A percentile compares a stretch with the other conserved stretches of the same genome.
Conservation (phyloP, 1,140 invertebrate genomes). For the Diorhabda elongata region DNA sequence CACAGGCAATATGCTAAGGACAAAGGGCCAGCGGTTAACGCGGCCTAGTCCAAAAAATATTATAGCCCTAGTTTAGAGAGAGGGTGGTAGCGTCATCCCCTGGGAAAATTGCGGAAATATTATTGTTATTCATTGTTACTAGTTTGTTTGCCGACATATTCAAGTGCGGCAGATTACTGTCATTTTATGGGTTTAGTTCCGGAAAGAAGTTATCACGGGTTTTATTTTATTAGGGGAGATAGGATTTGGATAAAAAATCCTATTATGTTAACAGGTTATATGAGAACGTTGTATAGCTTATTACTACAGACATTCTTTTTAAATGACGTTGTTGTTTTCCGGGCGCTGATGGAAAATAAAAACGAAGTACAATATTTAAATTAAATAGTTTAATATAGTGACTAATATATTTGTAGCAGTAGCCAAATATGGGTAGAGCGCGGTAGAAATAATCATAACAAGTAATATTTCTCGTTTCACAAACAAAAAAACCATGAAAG, state of each 20-base stretch:
- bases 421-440: too few relatives aligned
- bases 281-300: neutral
- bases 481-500: too few relatives aligned
- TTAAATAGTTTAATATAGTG: too few relatives aligned
- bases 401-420: too few relatives aligned
- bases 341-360: too few relatives aligned
- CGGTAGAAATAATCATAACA: too few relatives aligned
- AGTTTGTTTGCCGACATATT: slow-evolving; percentile 41
- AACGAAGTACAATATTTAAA: too few relatives aligned
- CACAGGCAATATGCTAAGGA: slow-evolving; percentile 42
- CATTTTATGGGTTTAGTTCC: slow-evolving; percentile 23
- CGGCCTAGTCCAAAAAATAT: slow-evolving; percentile 38
- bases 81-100: slow-evolving; percentile 22
- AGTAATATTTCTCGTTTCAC: too few relatives aligned
- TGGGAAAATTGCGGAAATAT: slow-evolving; percentile 39
- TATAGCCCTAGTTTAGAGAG: slow-evolving; percentile 43
- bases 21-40: slow-evolving; percentile 38
- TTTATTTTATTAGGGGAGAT: slow-evolving; percentile 12
- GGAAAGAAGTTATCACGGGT: slow-evolving; percentile 8
- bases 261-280: neutral
- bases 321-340: too few relatives aligned
- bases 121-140: slow-evolving; percentile 39
- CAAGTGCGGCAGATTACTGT: slow-evolving; percentile 41
- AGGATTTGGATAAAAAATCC: neutral
- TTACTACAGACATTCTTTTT: too few relatives aligned